Evolutionary conservation across 1,140 invertebrate species (phyloP).

Genomic region (Scaptomyza hsui): DNA sequence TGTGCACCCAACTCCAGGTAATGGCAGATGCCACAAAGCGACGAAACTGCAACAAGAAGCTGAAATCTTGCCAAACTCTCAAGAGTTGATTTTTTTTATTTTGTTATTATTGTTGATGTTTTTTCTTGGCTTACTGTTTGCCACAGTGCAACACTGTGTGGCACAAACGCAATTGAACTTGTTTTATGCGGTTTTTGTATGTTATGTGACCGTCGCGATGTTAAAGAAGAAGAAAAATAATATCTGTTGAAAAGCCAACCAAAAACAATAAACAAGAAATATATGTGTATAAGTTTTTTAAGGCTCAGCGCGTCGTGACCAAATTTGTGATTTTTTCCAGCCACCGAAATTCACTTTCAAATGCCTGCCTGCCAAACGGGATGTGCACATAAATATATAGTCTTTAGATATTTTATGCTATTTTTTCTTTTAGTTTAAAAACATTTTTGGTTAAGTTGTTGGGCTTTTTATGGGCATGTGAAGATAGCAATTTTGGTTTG

Average conservation of each 20-base stretch:
- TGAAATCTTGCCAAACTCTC: constrained; percentile 62
- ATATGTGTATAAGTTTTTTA: neutral
- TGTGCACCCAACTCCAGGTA: neutral
- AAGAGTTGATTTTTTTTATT: constrained; percentile 32
- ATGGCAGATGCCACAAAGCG: constrained; percentile 64
- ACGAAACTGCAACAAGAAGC: constrained; percentile 28
- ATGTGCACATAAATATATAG: constrained; percentile 16
- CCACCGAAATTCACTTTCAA: constrained; percentile 71
- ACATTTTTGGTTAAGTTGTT: constrained; percentile 9
- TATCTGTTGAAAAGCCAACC: neutral
- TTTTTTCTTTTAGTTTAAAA: constrained; percentile 6
- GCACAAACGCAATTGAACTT: constrained; percentile 69
- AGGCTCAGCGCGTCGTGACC: constrained; percentile 56
- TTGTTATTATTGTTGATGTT: constrained; percentile 7
- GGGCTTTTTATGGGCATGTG: constrained; percentile 39
- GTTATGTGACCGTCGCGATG: constrained; percentile 20
- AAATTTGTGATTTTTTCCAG: constrained; percentile 59
- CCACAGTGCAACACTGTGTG: constrained; percentile 30
- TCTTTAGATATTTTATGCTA: constrained; percentile 4
- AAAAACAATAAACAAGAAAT: constrained; percentile 27
- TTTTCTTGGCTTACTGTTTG: constrained; percentile 8
- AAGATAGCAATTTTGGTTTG: neutral
- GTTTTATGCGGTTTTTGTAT: constrained; percentile 39
- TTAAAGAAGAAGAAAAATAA: constrained; percentile 28
- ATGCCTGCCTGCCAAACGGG: constrained; percentile 37